Conservation (phyloP, 2,797 vertebrate genomes). For the Lepilemur ruficaudatus region DNA sequence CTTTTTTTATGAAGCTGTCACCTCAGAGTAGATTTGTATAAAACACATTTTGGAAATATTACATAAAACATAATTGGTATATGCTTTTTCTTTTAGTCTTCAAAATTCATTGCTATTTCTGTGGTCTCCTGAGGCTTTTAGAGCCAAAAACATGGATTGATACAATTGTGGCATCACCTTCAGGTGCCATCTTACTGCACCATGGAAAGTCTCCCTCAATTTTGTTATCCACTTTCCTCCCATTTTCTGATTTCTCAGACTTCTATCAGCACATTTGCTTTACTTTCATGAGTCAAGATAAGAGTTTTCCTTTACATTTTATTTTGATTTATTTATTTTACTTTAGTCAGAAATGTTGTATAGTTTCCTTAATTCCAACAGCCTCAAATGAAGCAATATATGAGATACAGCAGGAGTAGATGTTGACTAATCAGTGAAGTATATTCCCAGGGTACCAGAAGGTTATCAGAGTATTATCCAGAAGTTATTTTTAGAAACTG, state of each 20-base stretch:
- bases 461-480: background rate
- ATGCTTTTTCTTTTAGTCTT: constrained; percentile 14
- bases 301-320: background rate
- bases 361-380: background rate
- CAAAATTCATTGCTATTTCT: background rate
- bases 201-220: background rate
- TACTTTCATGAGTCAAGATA: background rate
- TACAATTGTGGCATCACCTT: background rate
- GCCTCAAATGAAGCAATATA: background rate
- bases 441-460: background rate
- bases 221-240: background rate
- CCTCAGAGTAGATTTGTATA: background rate
- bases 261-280: background rate
- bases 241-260: background rate
- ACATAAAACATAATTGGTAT: constrained; percentile 4
- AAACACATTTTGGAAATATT: background rate
- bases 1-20: background rate
- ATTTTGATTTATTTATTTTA: background rate
- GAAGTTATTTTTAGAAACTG: background rate
- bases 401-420: background rate
- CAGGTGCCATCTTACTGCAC: background rate
- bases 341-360: background rate
- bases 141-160: background rate
- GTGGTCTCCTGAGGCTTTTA: background rate
- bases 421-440: background rate